Conservation (phyloP, 2,888 invertebrate species). For the Nesidiocoris tenuis region DNA sequence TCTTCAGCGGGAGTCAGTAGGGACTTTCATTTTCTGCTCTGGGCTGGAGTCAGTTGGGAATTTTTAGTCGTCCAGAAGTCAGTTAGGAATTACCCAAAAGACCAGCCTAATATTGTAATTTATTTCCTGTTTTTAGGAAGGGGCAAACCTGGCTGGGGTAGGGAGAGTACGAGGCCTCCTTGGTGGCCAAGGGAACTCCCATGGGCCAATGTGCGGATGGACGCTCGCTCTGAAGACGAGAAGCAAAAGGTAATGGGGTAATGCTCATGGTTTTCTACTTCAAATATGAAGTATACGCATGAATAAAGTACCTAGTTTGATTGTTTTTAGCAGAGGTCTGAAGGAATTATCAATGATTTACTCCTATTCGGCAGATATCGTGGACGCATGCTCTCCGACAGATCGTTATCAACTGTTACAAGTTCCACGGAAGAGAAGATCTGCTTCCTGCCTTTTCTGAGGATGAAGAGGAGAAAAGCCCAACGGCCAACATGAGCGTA, state of each 20-base stretch:
- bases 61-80: no score
- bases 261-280: slow-evolving; percentile 6
- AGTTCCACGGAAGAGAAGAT: slow-evolving; percentile 95
- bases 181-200: slow-evolving; percentile 99
- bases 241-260: slow-evolving; percentile 95
- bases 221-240: slow-evolving; percentile 92
- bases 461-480: slow-evolving; percentile 66
- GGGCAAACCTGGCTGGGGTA: slow-evolving; percentile 97
- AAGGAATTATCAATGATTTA: no score
- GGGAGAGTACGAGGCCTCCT: slow-evolving; percentile 90
- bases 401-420: slow-evolving; percentile 97
- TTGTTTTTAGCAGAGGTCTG: no score
- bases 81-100: no score
- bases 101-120: no score
- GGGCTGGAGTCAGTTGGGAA: no score
- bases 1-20: no score
- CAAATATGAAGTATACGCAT: neutral
- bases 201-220: slow-evolving; percentile 98
- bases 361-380: slow-evolving; percentile 91
- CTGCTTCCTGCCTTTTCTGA: slow-evolving; percentile 91
- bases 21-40: no score
- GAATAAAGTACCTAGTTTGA: neutral
- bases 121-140: slow-evolving; percentile 65
- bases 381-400: slow-evolving; percentile 96
- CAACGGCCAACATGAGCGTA: slow-evolving; percentile 53